Conservation (phyloP, 2,797 vertebrate genomes). For the Threskiornis aethiopicus region DNA sequence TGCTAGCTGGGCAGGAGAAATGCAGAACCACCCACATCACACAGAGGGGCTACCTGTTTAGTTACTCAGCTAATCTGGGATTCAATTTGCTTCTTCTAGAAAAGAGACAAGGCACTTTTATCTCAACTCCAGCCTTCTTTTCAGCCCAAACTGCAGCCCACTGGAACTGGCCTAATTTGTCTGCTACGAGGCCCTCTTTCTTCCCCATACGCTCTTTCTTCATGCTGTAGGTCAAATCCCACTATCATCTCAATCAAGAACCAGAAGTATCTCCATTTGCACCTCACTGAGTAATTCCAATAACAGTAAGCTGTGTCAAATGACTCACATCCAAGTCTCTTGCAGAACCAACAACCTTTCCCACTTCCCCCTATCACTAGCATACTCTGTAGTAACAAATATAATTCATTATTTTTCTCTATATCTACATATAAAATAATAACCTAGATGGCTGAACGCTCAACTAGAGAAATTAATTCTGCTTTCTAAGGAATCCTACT, state of each 20-base stretch:
- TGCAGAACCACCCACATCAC: neutral
- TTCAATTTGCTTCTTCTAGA: neutral
- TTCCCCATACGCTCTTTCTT: neutral
- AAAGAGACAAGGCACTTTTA: neutral
- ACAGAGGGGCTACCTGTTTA: neutral
- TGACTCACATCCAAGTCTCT: neutral
- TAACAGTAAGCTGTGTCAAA: neutral
- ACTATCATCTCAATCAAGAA: neutral
- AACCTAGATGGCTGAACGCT: neutral
- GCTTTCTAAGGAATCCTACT: neutral
- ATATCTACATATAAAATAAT: neutral
- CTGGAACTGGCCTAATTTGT: neutral
- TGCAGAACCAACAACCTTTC: neutral
- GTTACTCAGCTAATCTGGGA: neutral
- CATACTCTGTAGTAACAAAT: neutral
- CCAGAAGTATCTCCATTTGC: neutral
- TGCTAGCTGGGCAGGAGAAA: neutral
- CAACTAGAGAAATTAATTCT: neutral
- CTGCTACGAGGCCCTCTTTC: neutral
- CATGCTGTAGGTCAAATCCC: neutral
- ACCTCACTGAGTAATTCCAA: neutral
- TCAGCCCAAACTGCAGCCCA: neutral
- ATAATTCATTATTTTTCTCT: neutral
- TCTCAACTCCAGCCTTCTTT: neutral
- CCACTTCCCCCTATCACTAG: neutral